These are phyloP conservation scores for Syngnathus acus DNA, from an alignment of 2,797 vertebrate species.

Conservation along the genomic window DNA sequence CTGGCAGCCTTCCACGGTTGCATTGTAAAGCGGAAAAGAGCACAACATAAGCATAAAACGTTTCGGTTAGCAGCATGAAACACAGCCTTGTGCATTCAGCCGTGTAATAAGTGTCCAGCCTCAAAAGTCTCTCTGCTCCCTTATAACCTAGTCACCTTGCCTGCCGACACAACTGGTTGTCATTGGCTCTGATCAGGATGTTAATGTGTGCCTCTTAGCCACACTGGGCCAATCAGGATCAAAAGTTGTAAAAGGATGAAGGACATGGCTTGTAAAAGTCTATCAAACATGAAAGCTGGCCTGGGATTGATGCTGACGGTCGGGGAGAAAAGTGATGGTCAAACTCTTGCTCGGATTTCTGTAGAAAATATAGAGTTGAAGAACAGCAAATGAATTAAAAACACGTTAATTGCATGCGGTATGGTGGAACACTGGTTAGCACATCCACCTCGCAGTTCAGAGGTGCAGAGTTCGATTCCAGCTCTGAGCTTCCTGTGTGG, in stretches of 20 bases:
- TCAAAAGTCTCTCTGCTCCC: conserved; percentile 6
- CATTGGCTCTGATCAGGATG: conserved; percentile 44
- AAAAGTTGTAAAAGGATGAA: conserved; percentile 36
- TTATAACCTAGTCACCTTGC: conserved; percentile 25
- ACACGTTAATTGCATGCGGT: not conserved
- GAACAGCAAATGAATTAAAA: not conserved
- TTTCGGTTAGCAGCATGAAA: conserved; percentile 10
- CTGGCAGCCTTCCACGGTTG: conserved; percentile 6
- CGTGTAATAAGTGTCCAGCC: conserved; percentile 9
- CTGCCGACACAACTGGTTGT: conserved; percentile 53
- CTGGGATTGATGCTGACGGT: conserved; percentile 33
- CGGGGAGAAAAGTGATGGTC: conserved; percentile 33
- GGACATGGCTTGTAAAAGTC: conserved; percentile 50
- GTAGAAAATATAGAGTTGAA: conserved; percentile 14
- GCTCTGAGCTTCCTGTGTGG: too few species aligned
- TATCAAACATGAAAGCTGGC: conserved; percentile 56
- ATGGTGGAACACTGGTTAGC: too few species aligned
- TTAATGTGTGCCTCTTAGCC: conserved; percentile 46
- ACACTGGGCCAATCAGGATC: conserved; percentile 40
- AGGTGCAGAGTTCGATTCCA: too few species aligned
- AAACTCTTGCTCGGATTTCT: conserved; percentile 42
- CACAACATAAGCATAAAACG: conserved; percentile 27
- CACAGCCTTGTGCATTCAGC: conserved; percentile 5
- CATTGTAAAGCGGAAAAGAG: conserved; percentile 21
- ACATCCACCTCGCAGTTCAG: too few species aligned